phyloP scores from a whole-genome alignment of 2,113 vertebrate species.

The Dicaeum eximium region DNA sequence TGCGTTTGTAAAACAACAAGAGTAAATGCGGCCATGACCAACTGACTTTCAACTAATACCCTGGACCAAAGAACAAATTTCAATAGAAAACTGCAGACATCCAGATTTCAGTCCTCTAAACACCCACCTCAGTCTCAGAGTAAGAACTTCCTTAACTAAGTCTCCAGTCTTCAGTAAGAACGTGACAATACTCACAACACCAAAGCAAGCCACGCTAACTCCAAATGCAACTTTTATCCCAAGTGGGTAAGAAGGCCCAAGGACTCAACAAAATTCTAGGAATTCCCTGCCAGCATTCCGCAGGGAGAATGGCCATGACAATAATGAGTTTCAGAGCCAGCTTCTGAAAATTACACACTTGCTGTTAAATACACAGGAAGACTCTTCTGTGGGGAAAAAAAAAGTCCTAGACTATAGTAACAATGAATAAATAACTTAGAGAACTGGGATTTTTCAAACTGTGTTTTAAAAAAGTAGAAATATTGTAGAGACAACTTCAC shows the following conservation, averaged over 20 bases:
- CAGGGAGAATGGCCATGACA: fast-evolving
- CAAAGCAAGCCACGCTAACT: not conserved
- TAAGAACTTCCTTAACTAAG: too few relatives aligned
- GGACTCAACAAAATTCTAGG: not conserved
- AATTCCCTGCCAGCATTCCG: not conserved
- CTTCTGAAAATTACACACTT: not conserved
- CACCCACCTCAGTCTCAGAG: not conserved
- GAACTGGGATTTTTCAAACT: not conserved
- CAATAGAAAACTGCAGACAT: not conserved
- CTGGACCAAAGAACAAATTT: not conserved
- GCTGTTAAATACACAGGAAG: not conserved
- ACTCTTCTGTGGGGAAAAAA: fast-evolving
- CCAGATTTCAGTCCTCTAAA: not conserved
- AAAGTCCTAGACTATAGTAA: not conserved
- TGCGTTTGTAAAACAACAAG: not conserved
- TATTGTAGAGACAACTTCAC: not conserved
- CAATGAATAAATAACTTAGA: not conserved
- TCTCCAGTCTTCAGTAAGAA: not conserved
- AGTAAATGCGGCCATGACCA: not conserved
- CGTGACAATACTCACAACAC: not conserved
- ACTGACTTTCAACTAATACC: not conserved
- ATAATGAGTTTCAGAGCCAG: not conserved
- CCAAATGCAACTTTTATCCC: not conserved
- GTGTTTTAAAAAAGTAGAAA: not conserved
- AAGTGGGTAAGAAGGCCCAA: not conserved